A percentile compares a stretch with the other conserved stretches of the same genome.
Conservation (phyloP, 2,797 vertebrate species). For the Hippopotamyrus pictus region DNA sequence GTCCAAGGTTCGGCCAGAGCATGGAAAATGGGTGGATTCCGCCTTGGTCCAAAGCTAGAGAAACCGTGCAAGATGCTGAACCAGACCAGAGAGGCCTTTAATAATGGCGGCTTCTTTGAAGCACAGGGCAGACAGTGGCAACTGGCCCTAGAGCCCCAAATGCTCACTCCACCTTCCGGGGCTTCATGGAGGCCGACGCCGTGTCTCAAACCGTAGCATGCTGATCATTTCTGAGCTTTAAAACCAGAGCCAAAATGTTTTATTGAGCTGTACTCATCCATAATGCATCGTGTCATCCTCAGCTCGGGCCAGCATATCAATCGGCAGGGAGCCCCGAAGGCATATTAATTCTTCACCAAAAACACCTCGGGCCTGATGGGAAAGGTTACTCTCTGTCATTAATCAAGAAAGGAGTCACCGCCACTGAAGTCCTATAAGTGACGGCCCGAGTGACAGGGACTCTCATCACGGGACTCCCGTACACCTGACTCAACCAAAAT, state of each 20-base stretch:
- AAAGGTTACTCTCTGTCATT: conserved; percentile 41
- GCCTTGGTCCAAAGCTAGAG: neutral
- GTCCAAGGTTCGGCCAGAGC: neutral
- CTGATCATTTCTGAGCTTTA: conserved; percentile 41
- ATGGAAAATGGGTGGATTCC: neutral
- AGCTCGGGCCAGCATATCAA: conserved; percentile 43
- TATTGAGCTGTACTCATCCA: conserved; percentile 42
- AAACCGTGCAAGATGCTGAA: neutral
- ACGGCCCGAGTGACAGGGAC: neutral
- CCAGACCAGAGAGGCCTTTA: neutral
- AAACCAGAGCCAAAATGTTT: conserved; percentile 42
- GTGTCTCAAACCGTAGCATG: conserved; percentile 26
- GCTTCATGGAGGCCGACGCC: conserved; percentile 1
- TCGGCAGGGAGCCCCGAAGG: conserved; percentile 31
- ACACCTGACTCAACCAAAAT: neutral
- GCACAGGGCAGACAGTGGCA: neutral
- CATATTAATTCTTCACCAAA: conserved; percentile 34
- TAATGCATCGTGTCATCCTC: conserved; percentile 46
- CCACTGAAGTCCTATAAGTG: neutral
- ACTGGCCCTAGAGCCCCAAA: neutral
- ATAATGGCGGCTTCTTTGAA: neutral
- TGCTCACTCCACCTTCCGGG: conserved; percentile 17
- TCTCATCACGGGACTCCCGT: neutral
- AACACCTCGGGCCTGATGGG: conserved; percentile 27
- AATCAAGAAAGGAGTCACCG: neutral